Evolutionary conservation across 1,140 invertebrate species (phyloP), one percentile per base, ranked within the genome.

Genomic region (Philaenus spumarius): DNA sequence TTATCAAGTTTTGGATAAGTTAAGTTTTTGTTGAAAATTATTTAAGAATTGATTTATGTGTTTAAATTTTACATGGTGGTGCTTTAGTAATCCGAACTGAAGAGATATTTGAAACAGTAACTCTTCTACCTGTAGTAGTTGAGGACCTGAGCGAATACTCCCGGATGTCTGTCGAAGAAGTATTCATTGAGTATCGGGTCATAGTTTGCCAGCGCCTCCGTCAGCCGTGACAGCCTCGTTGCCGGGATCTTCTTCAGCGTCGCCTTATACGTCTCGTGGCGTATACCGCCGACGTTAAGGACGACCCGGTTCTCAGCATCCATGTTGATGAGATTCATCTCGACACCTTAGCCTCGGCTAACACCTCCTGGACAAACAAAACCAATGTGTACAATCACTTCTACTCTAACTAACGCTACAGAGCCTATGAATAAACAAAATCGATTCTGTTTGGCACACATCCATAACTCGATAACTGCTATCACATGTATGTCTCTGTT

Each of bases 131-230:
- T 86, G 78, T 92, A 93, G 72, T 92, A 93, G 73, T 92, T 92
- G 70, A 92, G 82, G 62, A 93, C 89, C 78, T 90, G 94, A 46
- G 93, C 95, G 75, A 98, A 98, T 60, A 98, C 95, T 3, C 94
- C 95, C 0, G 96, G 95, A 78, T 98, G 95, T 62, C 95, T 76
- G 76, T 98, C 95, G 76, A 98, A 98, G 83, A 98, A 98, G 80
- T 97, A 98, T 76, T 98, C 95, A 75, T 97, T 97, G 62, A 97
- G 79, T 66, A 96, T 87, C 12, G 93, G 92, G 77, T 97, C 94
- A 75, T 97, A 97, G 75, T 97, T 97, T 65, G 87, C 91, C 59
- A 95, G 76, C 19, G 87, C 86, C 73, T 95, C 91, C 6, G 93
- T 95, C 42, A 96, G 79, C 48, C 90, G 75, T 19, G 91, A 95